Evolutionary conservation across 2,888 invertebrate species (phyloP).

Genomic region (Calameuta filiformis): DNA sequence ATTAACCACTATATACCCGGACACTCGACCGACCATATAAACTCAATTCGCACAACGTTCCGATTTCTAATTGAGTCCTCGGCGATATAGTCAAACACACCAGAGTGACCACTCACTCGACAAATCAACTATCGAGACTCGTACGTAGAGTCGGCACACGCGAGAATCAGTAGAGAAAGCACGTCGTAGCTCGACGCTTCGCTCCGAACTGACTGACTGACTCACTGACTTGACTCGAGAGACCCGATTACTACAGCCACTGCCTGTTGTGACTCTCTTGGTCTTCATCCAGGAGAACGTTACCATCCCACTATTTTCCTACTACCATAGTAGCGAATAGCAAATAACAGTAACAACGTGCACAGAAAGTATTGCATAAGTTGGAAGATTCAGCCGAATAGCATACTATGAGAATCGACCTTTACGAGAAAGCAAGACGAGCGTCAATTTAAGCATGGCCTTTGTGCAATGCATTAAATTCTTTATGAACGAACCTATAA

Average conservation of each 20-base stretch:
- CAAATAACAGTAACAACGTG: not conserved
- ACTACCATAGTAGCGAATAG: not conserved
- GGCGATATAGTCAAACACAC: not conserved
- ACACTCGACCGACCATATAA: not conserved
- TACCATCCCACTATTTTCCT: not conserved
- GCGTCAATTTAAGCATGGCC: not conserved
- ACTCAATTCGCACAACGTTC: not conserved
- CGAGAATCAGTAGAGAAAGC: not conserved
- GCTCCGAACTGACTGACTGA: not conserved
- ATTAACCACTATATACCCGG: not conserved
- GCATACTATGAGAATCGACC: slow-evolving; percentile 26
- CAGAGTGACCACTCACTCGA: not conserved
- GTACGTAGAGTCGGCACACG: not conserved
- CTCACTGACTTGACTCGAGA: not conserved
- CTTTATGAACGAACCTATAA: not conserved
- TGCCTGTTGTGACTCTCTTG: not conserved
- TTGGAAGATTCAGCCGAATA: slow-evolving; percentile 29
- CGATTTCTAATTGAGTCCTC: not conserved
- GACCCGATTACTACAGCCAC: too few species aligned
- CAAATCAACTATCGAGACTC: not conserved
- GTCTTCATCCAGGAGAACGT: not conserved
- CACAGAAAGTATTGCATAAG: not conserved
- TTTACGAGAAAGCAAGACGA: slow-evolving; percentile 34
- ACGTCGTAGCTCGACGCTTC: not conserved
- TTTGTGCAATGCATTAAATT: not conserved